phyloP scores from a whole-genome alignment of 2,888 invertebrate genomes.

The Plebejus argus region DNA sequence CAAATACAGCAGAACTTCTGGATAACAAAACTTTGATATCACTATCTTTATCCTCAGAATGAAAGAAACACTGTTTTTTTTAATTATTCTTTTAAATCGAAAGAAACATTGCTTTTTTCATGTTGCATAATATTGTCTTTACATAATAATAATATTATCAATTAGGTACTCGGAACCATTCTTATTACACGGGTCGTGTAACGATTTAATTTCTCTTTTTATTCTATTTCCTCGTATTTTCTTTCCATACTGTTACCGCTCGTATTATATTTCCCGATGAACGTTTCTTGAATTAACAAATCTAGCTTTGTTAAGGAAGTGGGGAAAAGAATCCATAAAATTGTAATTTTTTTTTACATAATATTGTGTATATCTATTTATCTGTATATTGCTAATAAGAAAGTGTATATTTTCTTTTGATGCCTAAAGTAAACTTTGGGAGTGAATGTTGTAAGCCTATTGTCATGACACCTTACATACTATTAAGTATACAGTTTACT shows the following conservation, averaged over 20 bases:
- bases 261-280: background rate
- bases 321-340: background rate
- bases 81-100: too few relatives aligned
- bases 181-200: conserved; percentile 10
- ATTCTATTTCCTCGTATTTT: background rate
- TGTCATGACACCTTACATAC: too few relatives aligned
- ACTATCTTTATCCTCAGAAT: too few relatives aligned
- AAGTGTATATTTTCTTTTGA: background rate
- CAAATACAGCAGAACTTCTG: too few relatives aligned
- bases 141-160: background rate
- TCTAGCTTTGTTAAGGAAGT: background rate
- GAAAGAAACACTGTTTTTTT: too few relatives aligned
- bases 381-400: background rate
- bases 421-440: too few relatives aligned
- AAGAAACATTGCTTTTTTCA: background rate
- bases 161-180: background rate
- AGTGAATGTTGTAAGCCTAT: too few relatives aligned
- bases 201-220: background rate
- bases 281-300: background rate
- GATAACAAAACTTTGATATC: too few relatives aligned
- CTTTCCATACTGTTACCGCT: background rate
- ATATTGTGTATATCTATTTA: background rate
- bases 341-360: background rate
- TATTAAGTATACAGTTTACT: too few relatives aligned
- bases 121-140: background rate